These are phyloP conservation scores for Turritopsis dohrnii DNA, from an alignment of 30 jellyfish, hydroid and myxozoan genomes.

Conservation along the genomic window DNA sequence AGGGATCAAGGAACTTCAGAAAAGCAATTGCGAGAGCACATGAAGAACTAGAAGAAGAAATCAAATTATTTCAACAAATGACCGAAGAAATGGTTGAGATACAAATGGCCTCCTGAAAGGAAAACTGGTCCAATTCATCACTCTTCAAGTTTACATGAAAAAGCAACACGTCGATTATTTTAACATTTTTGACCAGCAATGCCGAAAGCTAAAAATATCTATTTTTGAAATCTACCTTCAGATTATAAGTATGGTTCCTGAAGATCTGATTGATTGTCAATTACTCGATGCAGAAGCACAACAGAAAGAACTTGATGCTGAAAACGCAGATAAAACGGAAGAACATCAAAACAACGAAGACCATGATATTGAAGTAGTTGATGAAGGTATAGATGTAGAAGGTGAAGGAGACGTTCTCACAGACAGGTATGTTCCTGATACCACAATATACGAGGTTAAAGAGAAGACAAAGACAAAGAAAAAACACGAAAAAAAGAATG, in stretches of 20 bases:
- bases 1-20: background rate
- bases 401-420: constrained; percentile 68
- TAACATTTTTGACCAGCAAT: background rate
- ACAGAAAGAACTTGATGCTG: background rate
- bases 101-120: background rate
- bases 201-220: background rate
- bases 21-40: background rate
- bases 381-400: constrained; percentile 31
- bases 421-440: constrained; percentile 58
- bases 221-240: background rate
- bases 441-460: background rate
- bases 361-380: background rate
- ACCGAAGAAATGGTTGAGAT: background rate
- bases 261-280: background rate
- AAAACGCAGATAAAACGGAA: background rate
- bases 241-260: background rate
- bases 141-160: background rate
- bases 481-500: background rate
- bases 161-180: background rate
- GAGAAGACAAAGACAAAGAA: background rate
- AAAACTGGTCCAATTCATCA: background rate
- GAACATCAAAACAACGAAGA: background rate
- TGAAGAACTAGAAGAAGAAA: background rate
- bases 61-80: background rate
- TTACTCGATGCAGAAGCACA: background rate